These are phyloP conservation scores for Cygnus atratus DNA, from an alignment of 2,113 vertebrate genomes.

Conservation along the genomic window DNA sequence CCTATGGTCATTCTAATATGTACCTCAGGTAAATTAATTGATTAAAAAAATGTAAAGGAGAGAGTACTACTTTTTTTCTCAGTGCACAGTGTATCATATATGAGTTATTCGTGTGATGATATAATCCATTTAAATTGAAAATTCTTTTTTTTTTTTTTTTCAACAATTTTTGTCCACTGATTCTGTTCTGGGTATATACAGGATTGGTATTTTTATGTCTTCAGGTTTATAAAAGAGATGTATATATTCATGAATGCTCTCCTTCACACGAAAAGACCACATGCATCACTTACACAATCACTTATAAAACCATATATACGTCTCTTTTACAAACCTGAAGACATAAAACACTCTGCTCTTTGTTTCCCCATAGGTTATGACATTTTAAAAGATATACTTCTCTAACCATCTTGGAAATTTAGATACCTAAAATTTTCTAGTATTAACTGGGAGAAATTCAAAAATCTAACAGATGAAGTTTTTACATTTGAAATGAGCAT, in stretches of 20 bases:
- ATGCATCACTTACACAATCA: no score
- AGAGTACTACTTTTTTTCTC: not conserved
- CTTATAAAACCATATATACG: no score
- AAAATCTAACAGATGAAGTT: not conserved
- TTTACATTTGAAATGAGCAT: not conserved
- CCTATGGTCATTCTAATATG: not conserved
- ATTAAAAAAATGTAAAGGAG: not conserved
- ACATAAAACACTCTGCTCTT: not conserved
- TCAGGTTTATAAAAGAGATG: not conserved
- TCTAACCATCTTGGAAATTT: not conserved
- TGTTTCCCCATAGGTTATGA: not conserved
- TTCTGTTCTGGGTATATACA: not conserved
- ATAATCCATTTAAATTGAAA: not conserved
- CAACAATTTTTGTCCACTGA: not conserved
- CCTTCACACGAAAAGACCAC: no score
- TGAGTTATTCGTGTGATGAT: not conserved
- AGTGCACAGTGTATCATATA: not conserved
- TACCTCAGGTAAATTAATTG: not conserved
- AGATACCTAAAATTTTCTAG: not conserved
- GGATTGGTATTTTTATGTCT: not conserved
- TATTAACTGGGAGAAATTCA: not conserved
- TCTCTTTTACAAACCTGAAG: no score
- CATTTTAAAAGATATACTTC: not conserved
- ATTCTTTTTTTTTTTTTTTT: not conserved
- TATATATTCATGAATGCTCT: not conserved